Evolutionary conservation across 2,113 vertebrate species (phyloP), one percentile per base, ranked within the genome.

Genomic region (Hyaena hyaena): DNA sequence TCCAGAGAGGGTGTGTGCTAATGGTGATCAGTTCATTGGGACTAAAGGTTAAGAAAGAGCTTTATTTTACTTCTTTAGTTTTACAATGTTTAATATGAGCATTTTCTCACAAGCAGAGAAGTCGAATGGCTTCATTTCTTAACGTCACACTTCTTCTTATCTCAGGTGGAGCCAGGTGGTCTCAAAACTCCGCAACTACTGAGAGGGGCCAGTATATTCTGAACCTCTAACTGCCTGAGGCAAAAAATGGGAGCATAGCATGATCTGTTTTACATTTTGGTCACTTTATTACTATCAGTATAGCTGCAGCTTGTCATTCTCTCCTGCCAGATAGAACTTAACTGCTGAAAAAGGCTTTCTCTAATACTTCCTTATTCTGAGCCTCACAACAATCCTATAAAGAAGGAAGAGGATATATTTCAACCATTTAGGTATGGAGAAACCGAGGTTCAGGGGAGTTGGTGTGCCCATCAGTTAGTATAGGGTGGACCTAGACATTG

Each of bases 31-130:
- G 83, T 28, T 95, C 79, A 69, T 10, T 88, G 31, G 21, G 2
- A 66, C 5, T 31, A 83, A 53, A 53, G 58, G 2, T 43, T 82
- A 65, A 65, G 43, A 61, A 35, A 80, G 43, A 84, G 26, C 23
- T 87, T 88, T 81, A 61, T 83, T 48, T 89, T 48, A 68, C 53
- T 94, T 93, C 87, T 69, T 93, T 84, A 2, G 33, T 77, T 90
- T 92, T 90, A n/a, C 2, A 93, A 66, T 7, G 43, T 39, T 90
- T 85, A 33, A 92, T 48, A 90, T 55, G 53, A 90, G 92, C 85
- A 53, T 16, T 31, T 95, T 81, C 76, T 88, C 86, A 94, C 10
- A 90, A 33, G 33, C 4, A 74, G 23, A 43, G 74, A 90, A 90
- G 16, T 23, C 50, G 28, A 58, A 92, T 74, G 84, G 31, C 15